phyloP scores from a whole-genome alignment of 2,888 invertebrate genomes.

The Holacanthella duospinosa region DNA sequence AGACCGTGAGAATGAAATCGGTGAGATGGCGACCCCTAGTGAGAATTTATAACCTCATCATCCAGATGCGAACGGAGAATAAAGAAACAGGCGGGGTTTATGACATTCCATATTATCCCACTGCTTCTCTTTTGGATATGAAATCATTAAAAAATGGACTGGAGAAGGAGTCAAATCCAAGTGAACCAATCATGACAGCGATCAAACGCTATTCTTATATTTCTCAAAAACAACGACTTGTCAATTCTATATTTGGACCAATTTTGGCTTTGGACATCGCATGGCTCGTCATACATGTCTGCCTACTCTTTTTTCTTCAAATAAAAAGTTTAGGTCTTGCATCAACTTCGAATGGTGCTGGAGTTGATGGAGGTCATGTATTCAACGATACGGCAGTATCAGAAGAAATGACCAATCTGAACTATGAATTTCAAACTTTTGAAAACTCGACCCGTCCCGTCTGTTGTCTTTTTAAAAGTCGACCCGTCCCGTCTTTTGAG shows the following conservation, averaged over 20 bases:
- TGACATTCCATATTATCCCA: not conserved
- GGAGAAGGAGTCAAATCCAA: not conserved
- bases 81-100: not conserved
- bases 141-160: not conserved
- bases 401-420: no score
- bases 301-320: constrained; percentile 27
- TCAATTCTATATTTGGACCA: constrained; percentile 33
- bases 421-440: no score
- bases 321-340: constrained; percentile 10
- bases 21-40: no score
- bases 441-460: no score
- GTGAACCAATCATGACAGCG: constrained; percentile 22
- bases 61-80: not conserved
- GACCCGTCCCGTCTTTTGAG: no score
- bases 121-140: not conserved
- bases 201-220: constrained; percentile 29
- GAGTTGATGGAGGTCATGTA: no score
- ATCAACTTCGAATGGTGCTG: no score
- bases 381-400: no score
- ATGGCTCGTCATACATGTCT: constrained; percentile 27
- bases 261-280: constrained; percentile 28
- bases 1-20: constrained; percentile 7
- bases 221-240: constrained; percentile 27
- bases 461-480: no score
- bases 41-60: not conserved